Conservation (phyloP, 2,797 vertebrate species). For the Microcaecilia unicolor region DNA sequence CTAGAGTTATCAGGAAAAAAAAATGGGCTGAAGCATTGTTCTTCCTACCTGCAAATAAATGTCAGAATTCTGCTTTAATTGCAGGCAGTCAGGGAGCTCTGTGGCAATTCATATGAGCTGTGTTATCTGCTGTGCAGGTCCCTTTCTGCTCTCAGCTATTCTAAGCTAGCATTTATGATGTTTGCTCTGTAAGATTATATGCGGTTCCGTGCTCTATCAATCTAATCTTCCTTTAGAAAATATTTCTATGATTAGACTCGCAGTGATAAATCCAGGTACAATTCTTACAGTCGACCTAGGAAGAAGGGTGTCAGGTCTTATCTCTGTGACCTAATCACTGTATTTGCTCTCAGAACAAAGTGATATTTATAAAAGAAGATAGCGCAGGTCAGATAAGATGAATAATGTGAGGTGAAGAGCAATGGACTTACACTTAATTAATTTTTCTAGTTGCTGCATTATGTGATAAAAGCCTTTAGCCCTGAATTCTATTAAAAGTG, state of each 20-base stretch:
- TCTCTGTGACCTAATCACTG: neutral
- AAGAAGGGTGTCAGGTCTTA: neutral
- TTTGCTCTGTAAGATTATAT: conserved; percentile 34
- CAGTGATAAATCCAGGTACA: conserved; percentile 8
- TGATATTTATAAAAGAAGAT: neutral
- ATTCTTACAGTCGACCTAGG: conserved; percentile 1
- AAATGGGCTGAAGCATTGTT: fast-evolving
- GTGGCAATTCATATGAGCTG: conserved; percentile 26
- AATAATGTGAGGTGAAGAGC: neutral
- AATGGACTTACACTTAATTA: too few relatives aligned
- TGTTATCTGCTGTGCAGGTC: conserved; percentile 30
- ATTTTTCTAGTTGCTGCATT: too few relatives aligned
- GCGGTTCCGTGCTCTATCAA: conserved; percentile 17
- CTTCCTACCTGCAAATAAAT: conserved; percentile 1
- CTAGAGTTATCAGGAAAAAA: neutral
- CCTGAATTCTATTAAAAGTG: too few relatives aligned
- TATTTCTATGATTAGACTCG: neutral
- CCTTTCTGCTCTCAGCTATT: conserved; percentile 36
- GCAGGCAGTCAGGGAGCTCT: conserved; percentile 27
- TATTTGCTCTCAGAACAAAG: neutral
- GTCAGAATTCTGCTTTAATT: conserved; percentile 2
- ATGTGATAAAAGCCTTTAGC: neutral
- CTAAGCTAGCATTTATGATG: conserved; percentile 38
- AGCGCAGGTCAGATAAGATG: too few relatives aligned
- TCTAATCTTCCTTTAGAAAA: conserved; percentile 12